These are phyloP conservation scores for Saccostrea cuccullata DNA, from an alignment of 1,140 invertebrate species.

Conservation along the genomic window DNA sequence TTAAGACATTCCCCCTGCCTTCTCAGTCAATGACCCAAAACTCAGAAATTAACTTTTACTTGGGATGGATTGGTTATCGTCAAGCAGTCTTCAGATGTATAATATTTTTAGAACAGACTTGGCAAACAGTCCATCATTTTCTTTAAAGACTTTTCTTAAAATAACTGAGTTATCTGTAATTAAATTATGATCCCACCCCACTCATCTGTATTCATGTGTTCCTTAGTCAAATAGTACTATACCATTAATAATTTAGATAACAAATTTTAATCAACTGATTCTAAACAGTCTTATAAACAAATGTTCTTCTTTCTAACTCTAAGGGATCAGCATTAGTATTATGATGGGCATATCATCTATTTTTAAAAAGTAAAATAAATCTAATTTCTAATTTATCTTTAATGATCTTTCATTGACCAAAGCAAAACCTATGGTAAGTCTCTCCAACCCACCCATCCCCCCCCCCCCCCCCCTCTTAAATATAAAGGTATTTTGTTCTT, in stretches of 20 bases:
- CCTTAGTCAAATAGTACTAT: background rate
- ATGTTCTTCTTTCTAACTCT: no score
- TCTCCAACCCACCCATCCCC: background rate
- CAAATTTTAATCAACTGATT: background rate
- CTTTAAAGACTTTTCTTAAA: background rate
- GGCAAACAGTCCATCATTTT: background rate
- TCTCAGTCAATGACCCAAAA: constrained; percentile 17
- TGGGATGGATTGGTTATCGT: background rate
- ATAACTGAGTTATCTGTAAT: background rate
- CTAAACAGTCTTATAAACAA: background rate
- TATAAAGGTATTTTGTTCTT: background rate
- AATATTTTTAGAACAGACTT: constrained; percentile 11
- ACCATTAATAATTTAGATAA: background rate
- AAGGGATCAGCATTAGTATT: no score
- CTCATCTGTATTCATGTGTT: background rate
- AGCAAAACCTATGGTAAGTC: no score
- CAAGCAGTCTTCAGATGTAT: background rate
- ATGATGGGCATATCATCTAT: no score
- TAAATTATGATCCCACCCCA: background rate
- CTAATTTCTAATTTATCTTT: no score
- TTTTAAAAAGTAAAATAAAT: no score
- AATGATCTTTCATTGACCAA: no score
- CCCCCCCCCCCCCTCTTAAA: background rate
- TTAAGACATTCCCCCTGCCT: background rate
- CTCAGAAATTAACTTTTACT: constrained; percentile 1